Base-by-base conservation (phyloP, 2,888 invertebrate genomes). In the Andrena chrysosceles region DNA sequence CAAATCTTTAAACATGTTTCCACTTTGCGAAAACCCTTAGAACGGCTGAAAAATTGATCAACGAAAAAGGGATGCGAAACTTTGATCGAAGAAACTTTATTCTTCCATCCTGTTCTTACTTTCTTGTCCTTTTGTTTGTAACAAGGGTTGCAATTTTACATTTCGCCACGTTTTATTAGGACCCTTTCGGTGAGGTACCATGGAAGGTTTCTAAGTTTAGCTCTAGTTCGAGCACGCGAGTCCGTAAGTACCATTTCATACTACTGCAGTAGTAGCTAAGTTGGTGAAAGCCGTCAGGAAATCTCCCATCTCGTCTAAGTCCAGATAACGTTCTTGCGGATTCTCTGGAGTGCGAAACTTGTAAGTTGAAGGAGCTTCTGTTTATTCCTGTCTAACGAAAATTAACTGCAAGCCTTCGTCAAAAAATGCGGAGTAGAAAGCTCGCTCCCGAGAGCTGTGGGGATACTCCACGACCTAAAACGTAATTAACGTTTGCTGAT, bases 311-410 rank as follows among this genome's bases (percentile, higher is more conserved):
- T 56, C 35, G 23, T n/a, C 33, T 35, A 56, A 33, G 54, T 56
- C 23, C 56, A 69, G 54, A 54, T 56, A 35, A 56, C 31, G 54
- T 35, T 35, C 54, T 69, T 56, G 26, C 56, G 2, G 35, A 56
- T 56, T 56, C 23, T 23, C 54, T 54, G 23, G 23, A 69, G 33
- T 69, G 16, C 26, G 2, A 33, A 69, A 69, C 35, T 69, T 56
- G 23, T 35, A 56, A 31, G n/a, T 69, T 4, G 29, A 56, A 56
- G 54, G 33, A 7, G 23, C 54, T 23, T 23, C 54, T 69, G 35
- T 56, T 56, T 26, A 56, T 69, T 33, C n/a, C 63, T 63, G 63
- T 35, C 10, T 20, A 20, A 35, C n/a, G 63, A 35, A 63, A 63
- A 63, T 63, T 63, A 20, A 20, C 13, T 64, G n/a, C 8, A 64